These are phyloP conservation scores for Brachystomella parvula DNA, from an alignment of 1,140 invertebrate species.

Conservation along the genomic window DNA sequence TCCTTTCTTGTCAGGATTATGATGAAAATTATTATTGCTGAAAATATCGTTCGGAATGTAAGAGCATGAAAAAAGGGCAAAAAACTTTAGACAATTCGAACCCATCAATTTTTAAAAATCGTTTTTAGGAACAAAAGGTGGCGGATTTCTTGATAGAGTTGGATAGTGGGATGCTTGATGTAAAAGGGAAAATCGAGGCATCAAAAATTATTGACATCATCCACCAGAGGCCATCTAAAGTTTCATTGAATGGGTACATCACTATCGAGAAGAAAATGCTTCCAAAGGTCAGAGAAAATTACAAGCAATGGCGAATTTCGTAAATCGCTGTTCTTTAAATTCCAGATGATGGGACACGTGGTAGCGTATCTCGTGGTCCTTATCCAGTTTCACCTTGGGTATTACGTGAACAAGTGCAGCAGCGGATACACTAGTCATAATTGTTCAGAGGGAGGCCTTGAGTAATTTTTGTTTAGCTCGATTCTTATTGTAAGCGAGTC, in stretches of 20 bases:
- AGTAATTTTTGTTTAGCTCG: too few species aligned
- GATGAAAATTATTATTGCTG: not conserved
- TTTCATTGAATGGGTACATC: slow-evolving; percentile 1
- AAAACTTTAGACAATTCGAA: slow-evolving; percentile 2
- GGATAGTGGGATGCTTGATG: not conserved
- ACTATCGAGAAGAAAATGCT: not conserved
- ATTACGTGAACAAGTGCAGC: slow-evolving; percentile 1
- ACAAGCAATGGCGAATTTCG: not conserved
- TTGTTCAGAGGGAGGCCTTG: too few species aligned
- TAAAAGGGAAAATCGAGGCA: not conserved
- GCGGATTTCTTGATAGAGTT: not conserved
- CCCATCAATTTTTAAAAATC: not conserved
- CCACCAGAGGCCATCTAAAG: not conserved
- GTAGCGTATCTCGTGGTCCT: not conserved
- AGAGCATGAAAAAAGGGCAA: too few species aligned
- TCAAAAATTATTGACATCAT: not conserved
- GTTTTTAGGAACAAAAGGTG: not conserved
- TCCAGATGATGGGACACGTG: not conserved
- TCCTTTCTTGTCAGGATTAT: not conserved
- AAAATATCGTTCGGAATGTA: not conserved
- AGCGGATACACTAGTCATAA: too few species aligned
- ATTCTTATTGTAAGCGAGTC: too few species aligned
- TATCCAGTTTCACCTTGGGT: not conserved
- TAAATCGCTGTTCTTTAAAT: not conserved
- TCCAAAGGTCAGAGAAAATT: not conserved